phyloP scores from a whole-genome alignment of 1,140 invertebrate genomes.

The Megalonaias nervosa region DNA sequence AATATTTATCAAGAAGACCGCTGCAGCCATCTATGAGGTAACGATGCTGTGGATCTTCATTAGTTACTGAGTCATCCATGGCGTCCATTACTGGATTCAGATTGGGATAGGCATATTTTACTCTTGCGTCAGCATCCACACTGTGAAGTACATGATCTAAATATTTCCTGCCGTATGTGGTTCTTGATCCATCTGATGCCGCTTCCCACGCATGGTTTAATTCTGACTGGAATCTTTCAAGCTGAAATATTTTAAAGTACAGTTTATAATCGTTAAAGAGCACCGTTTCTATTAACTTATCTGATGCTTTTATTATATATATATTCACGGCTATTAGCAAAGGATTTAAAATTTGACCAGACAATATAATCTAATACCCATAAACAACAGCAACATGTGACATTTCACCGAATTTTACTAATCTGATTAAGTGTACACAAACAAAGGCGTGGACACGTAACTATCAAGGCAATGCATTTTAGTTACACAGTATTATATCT shows the following conservation, averaged over 20 bases:
- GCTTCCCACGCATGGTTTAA: conserved; percentile 41
- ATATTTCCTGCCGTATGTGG: conserved; percentile 52
- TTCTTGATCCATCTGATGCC: conserved; percentile 36
- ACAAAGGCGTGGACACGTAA: too few species aligned
- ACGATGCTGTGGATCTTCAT: conserved; percentile 32
- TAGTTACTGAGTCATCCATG: conserved; percentile 47
- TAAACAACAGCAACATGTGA: not conserved
- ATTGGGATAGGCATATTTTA: conserved; percentile 20
- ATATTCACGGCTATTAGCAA: not conserved
- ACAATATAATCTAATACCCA: not conserved
- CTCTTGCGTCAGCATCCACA: conserved; percentile 9
- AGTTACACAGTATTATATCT: too few species aligned
- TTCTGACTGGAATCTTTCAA: conserved; percentile 25
- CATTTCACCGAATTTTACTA: too few species aligned
- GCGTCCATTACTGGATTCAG: conserved; percentile 52
- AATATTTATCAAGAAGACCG: conserved; percentile 23
- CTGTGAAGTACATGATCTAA: conserved; percentile 38
- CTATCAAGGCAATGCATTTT: too few species aligned
- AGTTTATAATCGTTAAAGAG: not conserved
- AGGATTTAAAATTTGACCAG: not conserved
- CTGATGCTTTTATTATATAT: not conserved
- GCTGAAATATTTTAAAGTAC: conserved; percentile 25
- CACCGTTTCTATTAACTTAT: too few species aligned
- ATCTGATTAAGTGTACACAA: too few species aligned
- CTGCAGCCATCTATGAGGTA: conserved; percentile 57